phyloP scores from a whole-genome alignment of 2,888 invertebrate genomes.

The Muscina levida region DNA sequence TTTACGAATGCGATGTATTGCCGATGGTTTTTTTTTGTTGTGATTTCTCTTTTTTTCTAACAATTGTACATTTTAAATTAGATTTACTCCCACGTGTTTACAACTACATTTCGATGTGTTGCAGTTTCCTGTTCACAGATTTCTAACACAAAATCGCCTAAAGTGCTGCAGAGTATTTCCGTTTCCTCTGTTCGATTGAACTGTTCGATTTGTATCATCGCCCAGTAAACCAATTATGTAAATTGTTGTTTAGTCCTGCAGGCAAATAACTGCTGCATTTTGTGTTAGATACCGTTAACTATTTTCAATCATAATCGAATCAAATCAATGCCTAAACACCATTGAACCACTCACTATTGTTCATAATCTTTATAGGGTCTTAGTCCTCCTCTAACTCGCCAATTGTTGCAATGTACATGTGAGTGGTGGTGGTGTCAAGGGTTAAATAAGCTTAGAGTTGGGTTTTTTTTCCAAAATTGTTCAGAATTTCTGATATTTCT shows the following conservation, averaged over 20 bases:
- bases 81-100: slow-evolving; percentile 40
- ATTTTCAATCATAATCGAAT: slow-evolving; percentile 62
- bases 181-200: neutral
- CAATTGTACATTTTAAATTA: slow-evolving; percentile 64
- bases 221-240: slow-evolving; percentile 64
- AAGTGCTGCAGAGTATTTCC: slow-evolving; percentile 40
- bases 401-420: slow-evolving; percentile 27
- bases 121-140: slow-evolving; percentile 22
- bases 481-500: slow-evolving; percentile 38
- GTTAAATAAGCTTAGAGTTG: slow-evolving; percentile 61
- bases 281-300: slow-evolving; percentile 54
- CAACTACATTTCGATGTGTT: too few species aligned
- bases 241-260: slow-evolving; percentile 59
- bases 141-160: neutral
- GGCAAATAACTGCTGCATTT: slow-evolving; percentile 21
- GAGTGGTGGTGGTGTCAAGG: slow-evolving; percentile 51
- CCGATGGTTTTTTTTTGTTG: slow-evolving; percentile 5
- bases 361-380: neutral
- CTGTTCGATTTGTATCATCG: slow-evolving; percentile 39
- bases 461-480: slow-evolving; percentile 23
- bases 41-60: slow-evolving; percentile 48
- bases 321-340: slow-evolving; percentile 51
- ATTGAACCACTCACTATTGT: slow-evolving; percentile 34
- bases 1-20: slow-evolving; percentile 43
- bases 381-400: neutral